Base-by-base conservation (phyloP, 2,888 invertebrate genomes). In the Xestoiulus laeticollis region DNA sequence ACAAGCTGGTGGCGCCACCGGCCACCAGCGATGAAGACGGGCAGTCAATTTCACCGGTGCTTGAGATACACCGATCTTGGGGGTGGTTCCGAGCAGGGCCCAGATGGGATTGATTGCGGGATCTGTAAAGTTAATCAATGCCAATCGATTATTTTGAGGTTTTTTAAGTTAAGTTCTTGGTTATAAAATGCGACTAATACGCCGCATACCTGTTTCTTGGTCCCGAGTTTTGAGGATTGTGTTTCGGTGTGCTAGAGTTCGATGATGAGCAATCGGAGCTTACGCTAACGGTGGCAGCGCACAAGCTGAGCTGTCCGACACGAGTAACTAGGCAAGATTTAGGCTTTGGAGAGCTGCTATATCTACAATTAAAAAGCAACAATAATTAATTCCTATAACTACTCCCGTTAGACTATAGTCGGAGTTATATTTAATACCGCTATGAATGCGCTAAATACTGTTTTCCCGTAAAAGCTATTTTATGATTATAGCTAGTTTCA, bases 301-400 rank as follows among this genome's bases (percentile, higher is more conserved):
- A 93, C 89, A 92, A 92, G 91, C 92, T 90, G 33, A 90, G 90
- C 85, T 90, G 92, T 90, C 93, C 93, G 92, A 94, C 94, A 33
- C 87, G 53, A 85, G 84, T 87, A 90, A 94, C 94, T 92, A 94
- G 93, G 93, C 94, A 94, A 91, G 94, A 93, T 92, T 94, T 94
- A 90, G 94, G 94, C 92, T 94, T 94, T 91, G 89, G 89, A n/a
- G 89, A 89, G 87, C 88, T 88, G 82, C 89, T 89, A 68, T 85
- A 89, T 26, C 88, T 87, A 82, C 38, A 87, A 86, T 33, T 26
- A 48, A 68, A 85, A 87, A 78, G 3, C 14, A 78, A 32, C 78
- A 78, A 30, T 78, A 6, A 78, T 78, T 32, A 16, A 38, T 38
- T 38, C 38, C 2, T 38, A 8, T 38, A 38, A 38, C 8, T 38